Evolutionary conservation across 2,888 invertebrate species (phyloP).

Genomic region (Pharmacophagus antenor): DNA sequence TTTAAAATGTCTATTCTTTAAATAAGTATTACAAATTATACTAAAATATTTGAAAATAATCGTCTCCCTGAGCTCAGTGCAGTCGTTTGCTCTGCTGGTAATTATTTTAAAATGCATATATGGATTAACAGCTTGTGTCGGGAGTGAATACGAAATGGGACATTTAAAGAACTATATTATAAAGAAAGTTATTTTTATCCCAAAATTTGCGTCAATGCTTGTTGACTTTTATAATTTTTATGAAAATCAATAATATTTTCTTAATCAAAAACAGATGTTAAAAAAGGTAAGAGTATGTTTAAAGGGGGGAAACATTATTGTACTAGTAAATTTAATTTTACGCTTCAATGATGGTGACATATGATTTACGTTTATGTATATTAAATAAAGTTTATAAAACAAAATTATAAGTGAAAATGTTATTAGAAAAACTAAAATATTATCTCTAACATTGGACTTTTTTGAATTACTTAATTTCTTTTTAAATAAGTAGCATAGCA

Average conservation of each 20-base stretch:
- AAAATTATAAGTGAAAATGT: no score
- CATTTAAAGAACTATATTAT: neutral
- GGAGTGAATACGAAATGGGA: neutral
- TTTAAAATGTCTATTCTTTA: neutral
- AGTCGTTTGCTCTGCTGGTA: conserved; percentile 13
- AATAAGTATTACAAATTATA: neutral
- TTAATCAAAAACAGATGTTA: neutral
- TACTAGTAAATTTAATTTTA: neutral
- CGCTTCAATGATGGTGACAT: no score
- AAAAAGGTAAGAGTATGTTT: neutral
- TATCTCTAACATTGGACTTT: no score
- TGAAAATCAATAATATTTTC: neutral
- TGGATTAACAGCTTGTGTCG: neutral
- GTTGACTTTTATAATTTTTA: neutral
- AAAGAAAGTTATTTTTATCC: neutral
- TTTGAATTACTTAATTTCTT: no score
- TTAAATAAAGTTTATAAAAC: no score
- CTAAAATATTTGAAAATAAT: neutral
- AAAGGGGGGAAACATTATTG: neutral
- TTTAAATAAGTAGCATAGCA: no score
- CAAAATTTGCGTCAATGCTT: neutral
- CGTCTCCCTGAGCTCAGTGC: neutral
- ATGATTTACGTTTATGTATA: no score
- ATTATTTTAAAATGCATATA: conserved; percentile 10
- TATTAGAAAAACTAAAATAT: no score